Evolutionary conservation across 1,140 invertebrate species (phyloP).

Genomic region (Cydia amplana): DNA sequence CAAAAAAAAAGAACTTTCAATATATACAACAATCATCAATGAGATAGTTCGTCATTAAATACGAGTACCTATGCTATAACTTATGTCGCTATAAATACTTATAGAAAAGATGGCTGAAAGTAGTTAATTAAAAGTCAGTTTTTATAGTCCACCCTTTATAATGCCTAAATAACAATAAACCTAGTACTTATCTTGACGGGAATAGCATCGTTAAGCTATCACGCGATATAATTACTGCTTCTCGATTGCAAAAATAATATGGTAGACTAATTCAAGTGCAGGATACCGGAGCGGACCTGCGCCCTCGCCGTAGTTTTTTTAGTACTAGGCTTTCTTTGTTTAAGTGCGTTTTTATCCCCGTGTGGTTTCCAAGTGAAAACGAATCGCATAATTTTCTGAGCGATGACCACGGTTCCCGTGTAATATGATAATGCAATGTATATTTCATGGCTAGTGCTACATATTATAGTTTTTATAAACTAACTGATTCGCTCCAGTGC

Average conservation of each 20-base stretch:
- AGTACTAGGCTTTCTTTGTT: constrained; percentile 26
- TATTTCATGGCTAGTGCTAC: constrained; percentile 73
- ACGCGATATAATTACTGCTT: constrained; percentile 37
- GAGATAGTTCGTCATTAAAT: not conserved
- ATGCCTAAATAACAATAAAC: constrained; percentile 39
- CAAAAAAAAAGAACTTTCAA: not conserved
- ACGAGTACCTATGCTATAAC: constrained; percentile 19
- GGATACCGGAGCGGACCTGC: constrained; percentile 24
- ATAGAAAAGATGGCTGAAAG: constrained; percentile 29
- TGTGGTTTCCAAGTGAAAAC: constrained; percentile 69
- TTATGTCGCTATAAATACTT: constrained; percentile 2
- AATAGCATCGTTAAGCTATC: constrained; percentile 44
- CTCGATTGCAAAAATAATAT: constrained; percentile 31
- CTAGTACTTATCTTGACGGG: constrained; percentile 37
- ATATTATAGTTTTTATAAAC: constrained; percentile 70
- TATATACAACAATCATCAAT: not conserved
- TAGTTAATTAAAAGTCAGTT: constrained; percentile 39
- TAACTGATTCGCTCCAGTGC: constrained; percentile 67
- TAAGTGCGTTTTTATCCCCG: constrained; percentile 47
- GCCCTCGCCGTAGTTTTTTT: constrained; percentile 34
- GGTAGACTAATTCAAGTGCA: constrained; percentile 36
- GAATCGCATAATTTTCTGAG: constrained; percentile 75
- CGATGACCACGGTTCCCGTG: constrained; percentile 74
- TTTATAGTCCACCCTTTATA: constrained; percentile 38
- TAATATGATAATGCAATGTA: constrained; percentile 79